Evolutionary conservation across 64 coral and sea anemone species (phyloP).

Genomic region (Porites lutea): DNA sequence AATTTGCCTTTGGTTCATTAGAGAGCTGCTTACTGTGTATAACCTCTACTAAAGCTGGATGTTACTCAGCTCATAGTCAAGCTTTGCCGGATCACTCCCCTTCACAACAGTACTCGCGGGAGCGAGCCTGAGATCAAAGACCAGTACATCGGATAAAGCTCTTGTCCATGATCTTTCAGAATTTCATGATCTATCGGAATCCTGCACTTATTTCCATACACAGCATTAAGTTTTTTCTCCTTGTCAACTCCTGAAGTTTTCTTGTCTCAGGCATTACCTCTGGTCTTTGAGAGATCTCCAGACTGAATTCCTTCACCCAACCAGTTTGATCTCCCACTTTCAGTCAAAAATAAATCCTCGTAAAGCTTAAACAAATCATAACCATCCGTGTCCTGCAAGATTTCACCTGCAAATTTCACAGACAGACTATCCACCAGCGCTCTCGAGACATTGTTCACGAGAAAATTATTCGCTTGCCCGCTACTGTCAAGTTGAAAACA

Average conservation of each 20-base stretch:
- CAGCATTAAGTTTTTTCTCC: no score
- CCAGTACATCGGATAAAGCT: not conserved
- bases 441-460: not conserved
- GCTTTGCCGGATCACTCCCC: not conserved
- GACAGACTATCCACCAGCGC: not conserved
- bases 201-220: no score
- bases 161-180: not conserved
- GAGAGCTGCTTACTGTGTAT: not conserved
- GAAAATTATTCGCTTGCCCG: not conserved
- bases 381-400: not conserved
- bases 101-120: not conserved
- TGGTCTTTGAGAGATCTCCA: no score
- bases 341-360: no score
- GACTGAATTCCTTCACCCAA: no score
- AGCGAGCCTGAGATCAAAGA: constrained; percentile 1
- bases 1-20: not conserved
- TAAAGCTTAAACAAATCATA: no score
- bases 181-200: not conserved
- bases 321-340: no score
- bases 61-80: constrained; percentile 15
- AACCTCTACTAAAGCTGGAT: constrained; percentile 2
- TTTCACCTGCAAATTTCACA: not conserved
- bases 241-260: no score
- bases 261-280: no score
- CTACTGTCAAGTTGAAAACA: not conserved